Evolutionary conservation across 2,888 invertebrate genomes (phyloP), one percentile per base, ranked within the genome.

Genomic region (Calliscelio sp.): DNA sequence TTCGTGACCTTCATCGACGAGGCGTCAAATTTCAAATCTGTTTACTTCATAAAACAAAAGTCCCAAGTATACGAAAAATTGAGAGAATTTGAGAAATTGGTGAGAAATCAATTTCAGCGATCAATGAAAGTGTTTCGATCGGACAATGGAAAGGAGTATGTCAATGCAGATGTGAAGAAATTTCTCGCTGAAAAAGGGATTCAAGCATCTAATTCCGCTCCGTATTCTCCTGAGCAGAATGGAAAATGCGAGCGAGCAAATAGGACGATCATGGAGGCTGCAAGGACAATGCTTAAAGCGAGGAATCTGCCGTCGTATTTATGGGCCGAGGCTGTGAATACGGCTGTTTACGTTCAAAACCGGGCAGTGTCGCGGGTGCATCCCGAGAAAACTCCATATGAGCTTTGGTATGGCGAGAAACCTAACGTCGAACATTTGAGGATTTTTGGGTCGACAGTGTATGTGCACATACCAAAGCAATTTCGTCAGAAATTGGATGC

Each of bases 311-410:
- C 73, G 3, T 22, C 20, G n/a, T 22, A 14, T 10, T 32, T 81
- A 2, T 77, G 71, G 77, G 81, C 53, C 4, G 74, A 74, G 38
- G 74, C 74, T 8, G 44, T 53, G 0, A 81, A 75, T 24, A 79
- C 79, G 5, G 81, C 78, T 1, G 86, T 81, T 1, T 86, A 86
- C 20, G 10, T 71, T 10, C 7, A 73, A 18, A 85, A 81, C 28
- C 24, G 84, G 24, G 46, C 46, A 0, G 7, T 16, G 8, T 55
- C 77, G 0, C 18, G 53, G 14, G 18, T 32, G 5, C 32, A 32
- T 32, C 32, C 10, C 10, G 32, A 32, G 10, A 53, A 53, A 53
- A 71, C 71, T 32, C 84, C 80, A n/a, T 82, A 55, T 78, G 35
- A n/a, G n/a, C n/a, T n/a, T n/a, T n/a, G n/a, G n/a, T n/a, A n/a